Base-by-base conservation (phyloP, 1,140 invertebrate genomes). In the Trichonephila clavata region DNA sequence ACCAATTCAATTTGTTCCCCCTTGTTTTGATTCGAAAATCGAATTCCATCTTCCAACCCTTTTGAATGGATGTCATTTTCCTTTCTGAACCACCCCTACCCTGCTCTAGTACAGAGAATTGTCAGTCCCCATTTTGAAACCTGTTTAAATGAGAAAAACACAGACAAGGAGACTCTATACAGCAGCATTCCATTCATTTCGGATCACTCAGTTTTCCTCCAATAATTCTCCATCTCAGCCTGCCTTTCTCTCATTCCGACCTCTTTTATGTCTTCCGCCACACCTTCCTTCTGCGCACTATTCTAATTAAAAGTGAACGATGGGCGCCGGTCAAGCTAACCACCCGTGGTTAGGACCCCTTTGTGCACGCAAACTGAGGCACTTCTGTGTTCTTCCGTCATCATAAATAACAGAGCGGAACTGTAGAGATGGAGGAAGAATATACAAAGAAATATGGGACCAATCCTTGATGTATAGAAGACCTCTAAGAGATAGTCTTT, bases 211-310 rank as follows among this genome's bases (percentile, higher is more conserved):
- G 18, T 57, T 57, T 84, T 84, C 43, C 20, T 57, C 81, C 50
- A 81, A 81, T 81, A 81, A 27, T 68, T 68, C 65, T 24, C 83
- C n/a, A n/a, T n/a, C 61, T 43, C 39, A 83, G 8, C 57, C 57
- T 59, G n/a, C 21, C 6, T 57, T 24, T 60, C 50, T n/a, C 50
- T 32, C 83, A 10, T n/a, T 68, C 65, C 61, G 87, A 68, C 63
- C 87, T 68, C 87, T 57, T 89, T 89, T 77, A 57, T 43, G n/a
- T 89, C 43, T 43, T 60, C 87, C 65, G 87, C 87, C 87, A 89
- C 87, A 71, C 63, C 63, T 89, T 65, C 65, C 14, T 89, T 84
- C 60, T 20, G 60, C 86, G 43, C 14, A 63, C 65, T 32, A 50
- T 77, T 77, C 65, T 89, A 89, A 89, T 89, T 89, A 89, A 89